Conservation (phyloP, 2,888 invertebrate species). For the Hypomecis atomaria region DNA sequence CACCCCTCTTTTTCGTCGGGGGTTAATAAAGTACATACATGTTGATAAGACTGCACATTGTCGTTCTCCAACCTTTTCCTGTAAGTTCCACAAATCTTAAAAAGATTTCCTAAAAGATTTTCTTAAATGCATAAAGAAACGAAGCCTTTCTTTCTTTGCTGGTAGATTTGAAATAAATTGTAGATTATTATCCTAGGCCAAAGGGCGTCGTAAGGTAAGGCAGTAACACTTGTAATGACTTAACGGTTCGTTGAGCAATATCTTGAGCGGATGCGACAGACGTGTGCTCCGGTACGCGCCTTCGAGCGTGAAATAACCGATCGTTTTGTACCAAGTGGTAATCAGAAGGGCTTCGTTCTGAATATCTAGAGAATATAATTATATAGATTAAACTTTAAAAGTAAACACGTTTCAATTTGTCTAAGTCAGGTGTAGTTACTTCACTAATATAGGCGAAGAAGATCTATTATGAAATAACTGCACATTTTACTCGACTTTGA, state of each 20-base stretch:
- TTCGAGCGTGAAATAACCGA: constrained; percentile 61
- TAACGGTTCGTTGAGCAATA: constrained; percentile 62
- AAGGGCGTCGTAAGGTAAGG: constrained; percentile 51
- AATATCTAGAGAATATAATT: neutral
- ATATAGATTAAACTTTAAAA: too few species aligned
- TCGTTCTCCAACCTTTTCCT: too few species aligned
- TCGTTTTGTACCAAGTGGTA: constrained; percentile 61
- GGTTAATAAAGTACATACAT: neutral
- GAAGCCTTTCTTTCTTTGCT: constrained; percentile 31
- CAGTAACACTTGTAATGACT: constrained; percentile 54
- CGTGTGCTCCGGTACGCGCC: constrained; percentile 46
- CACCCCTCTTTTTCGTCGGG: too few species aligned
- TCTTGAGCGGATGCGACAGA: constrained; percentile 48
- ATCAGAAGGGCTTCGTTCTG: constrained; percentile 36
- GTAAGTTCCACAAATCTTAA: neutral
- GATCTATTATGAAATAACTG: neutral
- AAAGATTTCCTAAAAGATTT: constrained; percentile 8
- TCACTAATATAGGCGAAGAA: neutral
- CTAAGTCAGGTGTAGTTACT: too few species aligned
- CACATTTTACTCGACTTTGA: neutral
- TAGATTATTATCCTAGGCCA: constrained; percentile 18
- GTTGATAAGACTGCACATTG: neutral
- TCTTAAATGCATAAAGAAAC: neutral
- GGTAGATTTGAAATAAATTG: constrained; percentile 20
- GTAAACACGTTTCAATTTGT: too few species aligned